Evolutionary conservation across 2,113 vertebrate genomes (phyloP), one percentile per base, ranked within the genome.

Genomic region (Chunga burmeisteri): DNA sequence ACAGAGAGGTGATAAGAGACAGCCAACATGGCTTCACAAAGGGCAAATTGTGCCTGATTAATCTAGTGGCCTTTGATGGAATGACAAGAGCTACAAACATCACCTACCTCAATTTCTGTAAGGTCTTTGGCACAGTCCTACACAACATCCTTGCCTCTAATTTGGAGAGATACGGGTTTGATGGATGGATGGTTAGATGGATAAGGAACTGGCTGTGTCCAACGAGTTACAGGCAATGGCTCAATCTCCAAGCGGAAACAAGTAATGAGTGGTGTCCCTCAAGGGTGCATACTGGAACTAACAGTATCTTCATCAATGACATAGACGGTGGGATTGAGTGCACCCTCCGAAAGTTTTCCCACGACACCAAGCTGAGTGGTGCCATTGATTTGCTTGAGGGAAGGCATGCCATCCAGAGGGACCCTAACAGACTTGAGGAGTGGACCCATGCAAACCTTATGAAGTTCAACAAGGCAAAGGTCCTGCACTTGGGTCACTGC

Each of bases 311-410:
- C 14, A 47, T 34, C 29, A 74, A 10, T 56, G 32, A 65, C 40
- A 65, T 0, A 10, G 18, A 23, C 10, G 70, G 62, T 5, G 4
- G 23, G 30, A 53, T 38, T 1, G 0, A 34, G 27, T 17, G 10
- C 17, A 44, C 5, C 6, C 42, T 58, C 23, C 44, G 29, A 19
- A 61, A 61, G 12, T 27, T 73, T 85, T 25, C 75, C 47, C 8
- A 27, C 15, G 40, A 79, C 22, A 81, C 14, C 36, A 91, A 81
- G 23, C 11, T 55, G 59, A 46, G 22, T 18, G 13, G 16, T 56
- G 29, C 44, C 18, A 53, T 13, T 88, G 49, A 81, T 71, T 49
- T 9, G 0, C 23, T 16, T 26, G 12, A 84, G 34, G 15, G 22
- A 81, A 47, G 19, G 22, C 26, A 79, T 17, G 22, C 3, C 53